Evolutionary conservation across 2,113 vertebrate genomes (phyloP).

Genomic region (Burhinus bistriatus): DNA sequence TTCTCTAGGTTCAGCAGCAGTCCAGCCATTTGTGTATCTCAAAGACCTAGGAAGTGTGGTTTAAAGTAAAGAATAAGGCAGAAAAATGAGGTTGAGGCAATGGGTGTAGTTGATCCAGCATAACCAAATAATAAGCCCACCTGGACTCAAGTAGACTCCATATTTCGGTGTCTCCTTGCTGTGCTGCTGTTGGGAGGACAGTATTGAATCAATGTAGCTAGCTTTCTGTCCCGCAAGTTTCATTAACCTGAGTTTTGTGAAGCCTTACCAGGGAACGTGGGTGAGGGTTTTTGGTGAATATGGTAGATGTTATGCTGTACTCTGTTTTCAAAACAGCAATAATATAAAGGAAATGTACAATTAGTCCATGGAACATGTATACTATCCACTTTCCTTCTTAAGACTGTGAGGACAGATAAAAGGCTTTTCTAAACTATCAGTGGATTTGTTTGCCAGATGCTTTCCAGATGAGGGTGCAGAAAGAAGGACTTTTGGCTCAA

Average conservation of each 20-base stretch:
- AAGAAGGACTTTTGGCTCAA: not conserved
- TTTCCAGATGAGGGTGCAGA: conserved; percentile 45
- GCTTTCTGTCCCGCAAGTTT: not conserved
- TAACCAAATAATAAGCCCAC: not conserved
- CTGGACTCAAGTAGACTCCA: too few relatives aligned
- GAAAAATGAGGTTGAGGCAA: not conserved
- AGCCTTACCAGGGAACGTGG: not conserved
- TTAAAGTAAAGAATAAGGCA: not conserved
- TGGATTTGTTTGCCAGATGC: conserved; percentile 29
- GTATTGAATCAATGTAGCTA: not conserved
- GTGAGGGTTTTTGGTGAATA: not conserved
- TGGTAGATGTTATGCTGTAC: not conserved
- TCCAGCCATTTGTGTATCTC: not conserved
- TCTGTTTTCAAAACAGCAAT: not conserved
- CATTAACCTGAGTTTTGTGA: not conserved
- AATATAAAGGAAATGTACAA: not conserved
- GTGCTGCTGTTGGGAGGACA: not conserved
- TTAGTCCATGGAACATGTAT: not conserved
- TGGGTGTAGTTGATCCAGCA: not conserved
- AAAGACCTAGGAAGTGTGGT: not conserved
- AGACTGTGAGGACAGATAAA: conserved; percentile 18
- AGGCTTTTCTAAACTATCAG: not conserved
- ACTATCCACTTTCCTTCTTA: not conserved
- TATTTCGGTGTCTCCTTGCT: not conserved
- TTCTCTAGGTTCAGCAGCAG: not conserved